A percentile compares a stretch with the other conserved stretches of the same genome.
phyloP scores from a whole-genome alignment of 2,797 vertebrate genomes.

The Hippopotamyrus pictus region DNA sequence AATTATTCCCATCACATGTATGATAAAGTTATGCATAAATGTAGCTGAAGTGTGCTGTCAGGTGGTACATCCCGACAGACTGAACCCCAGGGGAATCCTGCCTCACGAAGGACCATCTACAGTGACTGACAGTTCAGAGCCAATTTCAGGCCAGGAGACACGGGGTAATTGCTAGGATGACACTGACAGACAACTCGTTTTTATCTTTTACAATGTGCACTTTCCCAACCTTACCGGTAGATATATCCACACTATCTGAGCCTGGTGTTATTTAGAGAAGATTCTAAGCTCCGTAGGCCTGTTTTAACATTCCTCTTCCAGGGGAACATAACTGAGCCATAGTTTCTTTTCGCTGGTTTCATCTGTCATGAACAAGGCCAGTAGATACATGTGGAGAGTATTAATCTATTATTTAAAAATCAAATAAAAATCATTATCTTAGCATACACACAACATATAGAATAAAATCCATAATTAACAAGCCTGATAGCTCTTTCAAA shows the following conservation, averaged over 20 bases:
- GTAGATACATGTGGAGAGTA: not conserved
- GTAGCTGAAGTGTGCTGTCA: not conserved
- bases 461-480: not conserved
- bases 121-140: not conserved
- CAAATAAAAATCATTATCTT: not conserved
- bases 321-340: not conserved
- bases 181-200: not conserved
- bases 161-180: not conserved
- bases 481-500: not conserved
- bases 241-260: not conserved
- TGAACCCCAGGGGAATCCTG: not conserved
- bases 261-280: not conserved
- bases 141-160: not conserved
- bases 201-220: not conserved
- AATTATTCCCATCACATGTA: not conserved
- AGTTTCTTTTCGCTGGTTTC: not conserved
- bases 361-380: not conserved
- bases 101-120: not conserved
- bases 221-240: not conserved
- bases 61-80: not conserved
- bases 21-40: not conserved
- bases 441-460: not conserved
- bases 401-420: not conserved
- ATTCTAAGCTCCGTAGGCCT: not conserved
- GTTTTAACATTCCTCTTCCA: not conserved